Evolutionary conservation across 2,113 vertebrate species (phyloP), one percentile per base, ranked within the genome.

Genomic region (Girardinichthys multiradiatus): DNA sequence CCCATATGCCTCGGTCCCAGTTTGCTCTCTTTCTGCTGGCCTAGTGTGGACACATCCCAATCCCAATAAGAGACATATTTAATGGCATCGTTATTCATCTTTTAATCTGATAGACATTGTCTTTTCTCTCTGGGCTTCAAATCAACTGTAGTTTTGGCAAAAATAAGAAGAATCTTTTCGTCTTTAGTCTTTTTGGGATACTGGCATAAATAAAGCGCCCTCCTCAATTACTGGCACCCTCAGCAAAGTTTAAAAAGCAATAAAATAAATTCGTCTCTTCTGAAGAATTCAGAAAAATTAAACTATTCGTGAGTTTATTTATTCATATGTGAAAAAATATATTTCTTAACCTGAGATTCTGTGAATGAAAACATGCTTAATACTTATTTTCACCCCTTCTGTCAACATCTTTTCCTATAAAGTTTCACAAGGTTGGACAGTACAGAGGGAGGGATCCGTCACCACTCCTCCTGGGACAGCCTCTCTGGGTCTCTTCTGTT

Each of bases 21-120:
- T 21, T 42, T 31, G 57, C 75, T 33, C 68, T 48, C 15, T 57
- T 33, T n/a, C 48, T 27, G 39, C 29, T 48, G 72, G 54, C 30
- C 31, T n/a, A 30, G 45, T 7, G 63, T 48, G 63, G 29, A 64
- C 39, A 2, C 12, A 15, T 30, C 28, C n/a, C 48, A 10, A 0
- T n/a, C 28, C 27, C 58, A 59, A 30, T 59, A 59, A 59, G 24
- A 54, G 48, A 59, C 26, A 59, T 28, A 28, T 29, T 59, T 59
- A 54, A 21, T n/a, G 8, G 48, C 3, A n/a, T n/a, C n/a, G 48
- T 10, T 45, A 45, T 45, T 45, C 42, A 45, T 45, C 42, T 45
- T 45, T 45, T 17, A 54, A 54, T 54, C 48, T 54, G 48, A 54
- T 21, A 54, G 48, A 54, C 19, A 54, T 21, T 21, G 48, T 54